Conservation (phyloP, 2,113 vertebrate genomes). For the Siniperca chuatsi region DNA sequence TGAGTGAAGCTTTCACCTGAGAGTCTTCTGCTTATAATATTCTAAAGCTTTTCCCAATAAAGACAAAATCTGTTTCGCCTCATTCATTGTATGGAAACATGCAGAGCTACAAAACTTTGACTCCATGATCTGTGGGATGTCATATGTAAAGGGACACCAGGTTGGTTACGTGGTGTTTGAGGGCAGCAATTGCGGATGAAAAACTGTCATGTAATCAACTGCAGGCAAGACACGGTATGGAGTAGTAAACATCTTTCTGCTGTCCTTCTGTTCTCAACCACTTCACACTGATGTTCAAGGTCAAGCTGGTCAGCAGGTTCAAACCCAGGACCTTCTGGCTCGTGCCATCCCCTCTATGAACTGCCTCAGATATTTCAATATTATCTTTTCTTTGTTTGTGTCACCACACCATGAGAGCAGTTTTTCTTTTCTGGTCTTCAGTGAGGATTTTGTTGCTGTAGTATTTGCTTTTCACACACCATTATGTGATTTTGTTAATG, state of each 20-base stretch:
- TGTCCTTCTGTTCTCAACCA: background rate
- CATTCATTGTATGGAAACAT: background rate
- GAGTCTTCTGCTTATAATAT: background rate
- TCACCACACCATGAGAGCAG: constrained; percentile 7
- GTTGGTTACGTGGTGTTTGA: background rate
- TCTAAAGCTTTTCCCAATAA: background rate
- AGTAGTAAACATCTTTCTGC: background rate
- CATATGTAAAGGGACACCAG: too few species aligned
- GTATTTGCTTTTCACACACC: background rate
- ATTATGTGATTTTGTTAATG: constrained; percentile 47
- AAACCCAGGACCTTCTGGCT: background rate
- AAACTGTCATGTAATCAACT: background rate
- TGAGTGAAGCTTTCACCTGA: background rate
- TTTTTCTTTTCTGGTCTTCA: constrained; percentile 27
- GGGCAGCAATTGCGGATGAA: background rate
- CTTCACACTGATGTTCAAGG: background rate
- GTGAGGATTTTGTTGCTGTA: background rate
- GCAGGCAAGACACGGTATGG: background rate
- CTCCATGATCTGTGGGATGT: background rate
- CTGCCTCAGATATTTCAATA: background rate
- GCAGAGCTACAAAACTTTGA: background rate
- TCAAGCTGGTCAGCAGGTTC: background rate
- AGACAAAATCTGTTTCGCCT: background rate
- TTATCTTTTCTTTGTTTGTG: constrained; percentile 1
- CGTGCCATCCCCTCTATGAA: too few species aligned